Conservation (phyloP, 2,113 vertebrate genomes). For the Heteronetta atricapilla region DNA sequence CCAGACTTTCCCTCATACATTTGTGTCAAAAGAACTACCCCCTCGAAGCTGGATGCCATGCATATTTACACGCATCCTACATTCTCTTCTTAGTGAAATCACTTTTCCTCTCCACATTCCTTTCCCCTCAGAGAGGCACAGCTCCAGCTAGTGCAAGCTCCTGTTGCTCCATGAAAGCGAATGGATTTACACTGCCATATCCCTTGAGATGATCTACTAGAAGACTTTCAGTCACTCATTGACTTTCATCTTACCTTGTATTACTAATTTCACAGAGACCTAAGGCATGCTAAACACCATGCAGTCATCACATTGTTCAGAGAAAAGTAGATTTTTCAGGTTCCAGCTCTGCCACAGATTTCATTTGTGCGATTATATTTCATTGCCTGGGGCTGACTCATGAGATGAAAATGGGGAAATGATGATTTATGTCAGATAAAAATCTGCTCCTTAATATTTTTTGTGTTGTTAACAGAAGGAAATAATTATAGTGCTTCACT, state of each 20-base stretch:
- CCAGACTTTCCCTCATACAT: not conserved
- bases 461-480: slow-evolving; percentile 3
- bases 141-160: not conserved
- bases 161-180: not conserved
- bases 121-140: not conserved
- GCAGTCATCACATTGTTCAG: rapidly evolving
- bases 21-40: not conserved
- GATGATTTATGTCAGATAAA: slow-evolving; percentile 36
- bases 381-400: not conserved
- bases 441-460: slow-evolving; percentile 24
- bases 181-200: not conserved
- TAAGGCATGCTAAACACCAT: not conserved
- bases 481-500: not conserved
- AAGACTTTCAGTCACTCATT: not conserved
- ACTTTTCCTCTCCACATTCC: not conserved
- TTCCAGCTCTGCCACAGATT: slow-evolving; percentile 1
- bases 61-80: not conserved
- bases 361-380: not conserved
- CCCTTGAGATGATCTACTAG: not conserved
- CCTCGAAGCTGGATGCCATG: not conserved
- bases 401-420: slow-evolving; percentile 9
- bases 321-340: not conserved
- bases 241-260: not conserved
- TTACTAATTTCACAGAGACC: not conserved
- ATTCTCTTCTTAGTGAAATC: not conserved